phyloP scores from a whole-genome alignment of 2,797 vertebrate genomes.

The Nyctalus aviator region DNA sequence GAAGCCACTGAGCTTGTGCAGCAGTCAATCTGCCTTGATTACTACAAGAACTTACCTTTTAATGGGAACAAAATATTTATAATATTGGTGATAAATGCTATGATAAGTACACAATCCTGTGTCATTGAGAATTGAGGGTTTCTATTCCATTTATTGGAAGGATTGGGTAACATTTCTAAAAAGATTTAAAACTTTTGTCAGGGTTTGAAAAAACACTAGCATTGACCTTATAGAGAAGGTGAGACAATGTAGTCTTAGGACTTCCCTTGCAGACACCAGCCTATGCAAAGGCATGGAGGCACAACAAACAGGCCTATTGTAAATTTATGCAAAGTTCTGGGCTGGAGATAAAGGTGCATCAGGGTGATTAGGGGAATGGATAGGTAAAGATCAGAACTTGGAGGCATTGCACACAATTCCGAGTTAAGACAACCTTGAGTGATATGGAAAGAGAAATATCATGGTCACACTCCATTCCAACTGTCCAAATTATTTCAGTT shows the following conservation, averaged over 20 bases:
- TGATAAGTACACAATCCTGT: neutral
- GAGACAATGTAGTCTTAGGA: neutral
- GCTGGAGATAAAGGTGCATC: neutral
- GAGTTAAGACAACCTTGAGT: neutral
- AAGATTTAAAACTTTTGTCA: neutral
- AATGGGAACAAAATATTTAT: neutral
- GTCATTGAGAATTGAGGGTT: neutral
- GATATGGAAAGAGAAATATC: neutral
- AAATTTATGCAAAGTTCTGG: neutral
- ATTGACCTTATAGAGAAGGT: neutral
- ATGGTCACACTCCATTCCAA: neutral
- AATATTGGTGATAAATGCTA: neutral
- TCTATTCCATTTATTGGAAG: neutral
- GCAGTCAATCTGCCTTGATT: neutral
- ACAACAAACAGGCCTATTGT: neutral
- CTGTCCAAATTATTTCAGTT: neutral
- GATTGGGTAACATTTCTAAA: neutral
- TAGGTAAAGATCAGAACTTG: neutral
- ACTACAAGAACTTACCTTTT: neutral
- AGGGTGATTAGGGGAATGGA: too few species aligned
- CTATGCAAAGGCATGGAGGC: neutral
- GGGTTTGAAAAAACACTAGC: neutral
- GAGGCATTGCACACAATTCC: accelerated
- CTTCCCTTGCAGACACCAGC: neutral
- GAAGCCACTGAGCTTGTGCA: neutral